These are phyloP conservation scores for Apocheima hispidaria DNA, from an alignment of 2,888 invertebrate species.

Conservation along the genomic window DNA sequence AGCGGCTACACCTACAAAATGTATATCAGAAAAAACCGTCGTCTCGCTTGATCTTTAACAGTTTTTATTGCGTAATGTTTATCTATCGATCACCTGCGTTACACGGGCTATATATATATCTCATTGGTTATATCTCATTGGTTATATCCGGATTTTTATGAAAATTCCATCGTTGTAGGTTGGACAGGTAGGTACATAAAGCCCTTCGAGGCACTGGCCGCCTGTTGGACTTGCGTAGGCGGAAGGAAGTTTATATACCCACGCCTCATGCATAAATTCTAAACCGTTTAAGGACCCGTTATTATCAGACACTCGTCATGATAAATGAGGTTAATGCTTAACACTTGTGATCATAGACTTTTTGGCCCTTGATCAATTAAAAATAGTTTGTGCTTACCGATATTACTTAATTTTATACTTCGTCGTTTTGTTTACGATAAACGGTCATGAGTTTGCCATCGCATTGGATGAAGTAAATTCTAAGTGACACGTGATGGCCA, in stretches of 20 bases:
- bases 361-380: background rate
- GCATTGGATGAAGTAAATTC: slow-evolving; percentile 14
- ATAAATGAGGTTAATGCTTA: too few species aligned
- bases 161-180: slow-evolving; percentile 20
- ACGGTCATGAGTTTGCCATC: slow-evolving; percentile 13
- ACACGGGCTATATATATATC: slow-evolving; percentile 14
- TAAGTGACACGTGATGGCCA: slow-evolving; percentile 6
- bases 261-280: slow-evolving; percentile 32
- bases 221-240: slow-evolving; percentile 27
- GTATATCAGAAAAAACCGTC: slow-evolving; percentile 8
- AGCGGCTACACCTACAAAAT: background rate
- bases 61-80: slow-evolving; percentile 11
- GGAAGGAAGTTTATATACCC: slow-evolving; percentile 45
- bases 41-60: slow-evolving; percentile 13
- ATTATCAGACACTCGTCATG: slow-evolving; percentile 6
- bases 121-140: slow-evolving; percentile 4
- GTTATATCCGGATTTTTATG: slow-evolving; percentile 16
- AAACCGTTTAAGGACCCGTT: slow-evolving; percentile 19
- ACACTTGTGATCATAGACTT: too few species aligned
- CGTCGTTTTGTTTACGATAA: slow-evolving; percentile 3
- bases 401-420: background rate
- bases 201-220: slow-evolving; percentile 11
- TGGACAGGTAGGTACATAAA: background rate
- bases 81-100: slow-evolving; percentile 22
- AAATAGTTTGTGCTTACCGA: background rate